phyloP scores from a whole-genome alignment of 2,797 vertebrate species.

The Pantherophis vulpinus region DNA sequence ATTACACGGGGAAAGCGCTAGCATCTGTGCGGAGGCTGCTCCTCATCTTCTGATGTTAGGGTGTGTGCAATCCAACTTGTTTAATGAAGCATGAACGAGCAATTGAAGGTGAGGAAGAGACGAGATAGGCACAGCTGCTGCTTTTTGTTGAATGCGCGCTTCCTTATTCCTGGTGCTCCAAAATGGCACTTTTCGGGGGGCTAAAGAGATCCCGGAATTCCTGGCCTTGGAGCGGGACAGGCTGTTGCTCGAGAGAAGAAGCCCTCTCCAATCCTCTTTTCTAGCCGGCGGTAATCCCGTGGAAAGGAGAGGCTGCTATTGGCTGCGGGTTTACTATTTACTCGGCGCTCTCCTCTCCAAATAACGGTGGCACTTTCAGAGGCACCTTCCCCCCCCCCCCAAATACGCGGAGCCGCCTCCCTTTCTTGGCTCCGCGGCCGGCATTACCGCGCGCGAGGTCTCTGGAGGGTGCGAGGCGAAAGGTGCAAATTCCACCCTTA shows the following conservation, averaged over 20 bases:
- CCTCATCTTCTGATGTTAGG: not conserved
- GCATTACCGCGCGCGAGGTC: not conserved
- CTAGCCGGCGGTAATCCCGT: not conserved
- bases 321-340: not conserved
- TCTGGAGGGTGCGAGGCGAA: not conserved
- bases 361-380: not conserved
- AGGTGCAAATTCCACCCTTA: not conserved
- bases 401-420: not conserved
- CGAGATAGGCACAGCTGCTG: not conserved
- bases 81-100: not conserved
- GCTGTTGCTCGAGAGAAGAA: not conserved
- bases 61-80: not conserved
- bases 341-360: not conserved
- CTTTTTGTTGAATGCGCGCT: not conserved
- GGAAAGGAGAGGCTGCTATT: not conserved
- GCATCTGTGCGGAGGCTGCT: not conserved
- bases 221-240: not conserved
- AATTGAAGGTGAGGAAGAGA: not conserved
- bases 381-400: fast-evolving
- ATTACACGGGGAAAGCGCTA: not conserved
- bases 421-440: not conserved
- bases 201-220: not conserved
- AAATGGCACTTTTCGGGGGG: not conserved
- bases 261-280: not conserved
- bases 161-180: not conserved